Percentiles rank a stretch among this genome's conserved stretches.
Conservation (phyloP, 2,888 invertebrate species). For the Ferrisia virgata region DNA sequence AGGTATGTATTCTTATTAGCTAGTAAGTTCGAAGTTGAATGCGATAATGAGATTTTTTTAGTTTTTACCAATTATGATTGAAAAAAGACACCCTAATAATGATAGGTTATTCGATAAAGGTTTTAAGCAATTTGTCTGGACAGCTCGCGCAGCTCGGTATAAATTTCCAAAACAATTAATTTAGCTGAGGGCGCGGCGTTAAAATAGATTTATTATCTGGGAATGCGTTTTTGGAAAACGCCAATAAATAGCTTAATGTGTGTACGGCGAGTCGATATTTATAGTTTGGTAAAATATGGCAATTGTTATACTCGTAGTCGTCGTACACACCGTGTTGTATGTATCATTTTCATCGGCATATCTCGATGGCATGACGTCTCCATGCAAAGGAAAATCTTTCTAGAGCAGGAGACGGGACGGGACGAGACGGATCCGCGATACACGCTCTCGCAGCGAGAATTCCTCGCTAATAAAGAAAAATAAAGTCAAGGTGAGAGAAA, state of each 20-base stretch:
- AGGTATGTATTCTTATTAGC: too few relatives aligned
- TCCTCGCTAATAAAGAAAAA: background rate
- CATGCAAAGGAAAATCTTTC: too few relatives aligned
- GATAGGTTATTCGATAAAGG: too few relatives aligned
- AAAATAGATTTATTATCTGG: background rate
- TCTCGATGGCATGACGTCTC: too few relatives aligned
- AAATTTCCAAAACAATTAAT: slow-evolving; percentile 8
- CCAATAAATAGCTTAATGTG: background rate
- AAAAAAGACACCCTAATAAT: too few relatives aligned
- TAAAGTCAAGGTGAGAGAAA: slow-evolving; percentile 25
- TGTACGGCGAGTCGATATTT: background rate
- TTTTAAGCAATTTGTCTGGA: too few relatives aligned
- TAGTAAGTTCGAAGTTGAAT: too few relatives aligned
- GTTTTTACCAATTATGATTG: too few relatives aligned
- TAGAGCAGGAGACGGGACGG: background rate
- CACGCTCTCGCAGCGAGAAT: background rate
- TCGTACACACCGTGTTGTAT: background rate
- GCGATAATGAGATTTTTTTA: too few relatives aligned
- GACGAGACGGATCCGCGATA: background rate
- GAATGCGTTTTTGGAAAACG: background rate
- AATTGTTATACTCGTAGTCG: too few relatives aligned
- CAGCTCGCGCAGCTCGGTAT: background rate
- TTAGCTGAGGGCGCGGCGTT: background rate
- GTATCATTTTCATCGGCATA: background rate
- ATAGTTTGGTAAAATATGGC: background rate